Conservation (phyloP, 2,797 vertebrate genomes). For the Megaceryle alcyon region DNA sequence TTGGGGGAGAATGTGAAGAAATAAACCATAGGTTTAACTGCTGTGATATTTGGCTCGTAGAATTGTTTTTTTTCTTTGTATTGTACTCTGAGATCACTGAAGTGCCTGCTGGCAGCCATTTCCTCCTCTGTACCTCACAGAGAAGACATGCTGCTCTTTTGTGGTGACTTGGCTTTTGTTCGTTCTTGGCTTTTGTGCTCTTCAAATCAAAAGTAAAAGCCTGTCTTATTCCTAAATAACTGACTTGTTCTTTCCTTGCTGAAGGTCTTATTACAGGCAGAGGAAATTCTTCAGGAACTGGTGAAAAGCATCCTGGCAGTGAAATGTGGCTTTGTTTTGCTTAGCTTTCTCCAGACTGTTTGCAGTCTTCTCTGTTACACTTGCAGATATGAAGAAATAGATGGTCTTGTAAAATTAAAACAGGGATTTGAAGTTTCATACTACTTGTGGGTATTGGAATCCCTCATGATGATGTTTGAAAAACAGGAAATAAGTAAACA, state of each 20-base stretch:
- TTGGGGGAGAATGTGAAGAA: background rate
- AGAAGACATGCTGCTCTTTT: background rate
- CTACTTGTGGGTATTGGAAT: background rate
- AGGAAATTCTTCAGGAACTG: slow-evolving; percentile 4
- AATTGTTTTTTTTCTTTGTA: background rate
- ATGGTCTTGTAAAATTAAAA: background rate
- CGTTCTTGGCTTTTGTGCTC: background rate
- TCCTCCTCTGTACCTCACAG: background rate
- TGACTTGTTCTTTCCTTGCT: background rate
- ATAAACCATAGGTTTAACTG: background rate
- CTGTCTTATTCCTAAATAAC: background rate
- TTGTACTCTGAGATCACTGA: background rate
- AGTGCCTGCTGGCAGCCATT: background rate
- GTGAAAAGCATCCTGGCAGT: slow-evolving; percentile 21
- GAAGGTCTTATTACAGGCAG: background rate
- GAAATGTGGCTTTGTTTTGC: slow-evolving; percentile 21
- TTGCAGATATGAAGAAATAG: background rate
- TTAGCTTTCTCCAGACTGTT: background rate
- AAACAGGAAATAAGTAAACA: background rate
- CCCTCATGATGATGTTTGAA: background rate
- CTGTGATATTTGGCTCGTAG: background rate
- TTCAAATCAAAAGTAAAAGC: slow-evolving; percentile 42
- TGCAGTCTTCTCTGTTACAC: background rate
- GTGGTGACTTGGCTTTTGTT: background rate
- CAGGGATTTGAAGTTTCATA: background rate